phyloP scores from a whole-genome alignment of 2,888 invertebrate genomes.

The Drosophila vallismaia region DNA sequence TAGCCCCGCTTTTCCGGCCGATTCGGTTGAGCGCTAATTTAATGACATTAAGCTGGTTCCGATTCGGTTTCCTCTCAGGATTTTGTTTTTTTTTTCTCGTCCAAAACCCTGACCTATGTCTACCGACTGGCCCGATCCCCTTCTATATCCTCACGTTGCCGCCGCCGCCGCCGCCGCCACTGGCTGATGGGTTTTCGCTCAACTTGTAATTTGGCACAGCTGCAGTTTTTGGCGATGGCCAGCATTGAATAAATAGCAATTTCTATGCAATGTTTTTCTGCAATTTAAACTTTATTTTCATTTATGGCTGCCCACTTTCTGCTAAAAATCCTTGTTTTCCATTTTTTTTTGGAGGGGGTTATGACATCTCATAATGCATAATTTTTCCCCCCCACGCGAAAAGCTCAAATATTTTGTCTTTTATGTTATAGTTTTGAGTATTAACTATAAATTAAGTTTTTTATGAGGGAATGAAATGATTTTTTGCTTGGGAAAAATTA shows the following conservation, averaged over 20 bases:
- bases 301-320: slow-evolving; percentile 46
- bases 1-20: slow-evolving; percentile 57
- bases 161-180: neutral
- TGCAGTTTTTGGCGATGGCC: slow-evolving; percentile 47
- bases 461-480: neutral
- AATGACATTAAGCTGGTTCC: slow-evolving; percentile 54
- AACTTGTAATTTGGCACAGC: slow-evolving; percentile 59
- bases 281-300: slow-evolving; percentile 70
- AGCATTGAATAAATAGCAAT: slow-evolving; percentile 66
- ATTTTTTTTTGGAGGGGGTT: neutral
- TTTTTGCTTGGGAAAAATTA: neutral
- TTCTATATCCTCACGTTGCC: neutral
- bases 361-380: slow-evolving; percentile 19
- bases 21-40: slow-evolving; percentile 64
- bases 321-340: neutral
- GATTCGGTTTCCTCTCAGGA: slow-evolving; percentile 35
- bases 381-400: neutral
- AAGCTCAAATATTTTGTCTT: slow-evolving; percentile 45
- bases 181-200: slow-evolving; percentile 27
- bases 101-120: neutral
- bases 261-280: slow-evolving; percentile 63
- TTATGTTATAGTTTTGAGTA: slow-evolving; percentile 8
- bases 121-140: neutral
- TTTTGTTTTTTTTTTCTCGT: neutral
- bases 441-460: neutral